Conservation (phyloP, 2,888 invertebrate species). For the Tortricodes alternella region DNA sequence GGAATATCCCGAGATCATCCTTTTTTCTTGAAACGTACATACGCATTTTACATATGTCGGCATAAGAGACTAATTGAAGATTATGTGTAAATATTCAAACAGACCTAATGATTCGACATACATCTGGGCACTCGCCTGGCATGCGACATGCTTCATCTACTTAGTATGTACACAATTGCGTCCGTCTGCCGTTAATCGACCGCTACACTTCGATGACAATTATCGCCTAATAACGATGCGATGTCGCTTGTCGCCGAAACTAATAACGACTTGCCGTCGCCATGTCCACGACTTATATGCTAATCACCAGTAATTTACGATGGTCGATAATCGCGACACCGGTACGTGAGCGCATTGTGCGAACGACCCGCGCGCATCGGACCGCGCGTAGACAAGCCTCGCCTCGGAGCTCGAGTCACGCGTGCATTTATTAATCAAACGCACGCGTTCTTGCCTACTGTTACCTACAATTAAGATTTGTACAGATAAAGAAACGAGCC, state of each 20-base stretch:
- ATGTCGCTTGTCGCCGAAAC: slow-evolving; percentile 69
- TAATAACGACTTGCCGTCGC: slow-evolving; percentile 67
- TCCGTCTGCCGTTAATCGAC: slow-evolving; percentile 75
- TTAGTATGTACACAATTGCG: slow-evolving; percentile 60
- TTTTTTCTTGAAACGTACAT: neutral
- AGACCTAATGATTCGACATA: slow-evolving; percentile 21
- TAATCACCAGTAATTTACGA: slow-evolving; percentile 79
- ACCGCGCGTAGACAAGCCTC: slow-evolving; percentile 40
- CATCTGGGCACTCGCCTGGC: slow-evolving; percentile 38
- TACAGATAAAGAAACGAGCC: slow-evolving; percentile 19
- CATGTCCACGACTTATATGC: slow-evolving; percentile 75
- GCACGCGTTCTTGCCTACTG: slow-evolving; percentile 40
- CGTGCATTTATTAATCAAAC: slow-evolving; percentile 61
- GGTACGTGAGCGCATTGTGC: slow-evolving; percentile 78
- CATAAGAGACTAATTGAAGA: slow-evolving; percentile 7
- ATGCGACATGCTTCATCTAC: slow-evolving; percentile 46
- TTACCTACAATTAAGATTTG: slow-evolving; percentile 28
- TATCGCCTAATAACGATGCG: slow-evolving; percentile 75
- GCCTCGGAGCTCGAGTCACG: slow-evolving; percentile 48
- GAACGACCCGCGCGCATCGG: slow-evolving; percentile 44
- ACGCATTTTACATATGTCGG: slow-evolving; percentile 7
- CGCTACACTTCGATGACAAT: slow-evolving; percentile 74
- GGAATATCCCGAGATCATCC: neutral
- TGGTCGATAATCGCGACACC: slow-evolving; percentile 75
- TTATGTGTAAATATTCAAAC: slow-evolving; percentile 16